phyloP scores from a whole-genome alignment of 2,888 invertebrate genomes.

The Mimumesa dahlbomi region DNA sequence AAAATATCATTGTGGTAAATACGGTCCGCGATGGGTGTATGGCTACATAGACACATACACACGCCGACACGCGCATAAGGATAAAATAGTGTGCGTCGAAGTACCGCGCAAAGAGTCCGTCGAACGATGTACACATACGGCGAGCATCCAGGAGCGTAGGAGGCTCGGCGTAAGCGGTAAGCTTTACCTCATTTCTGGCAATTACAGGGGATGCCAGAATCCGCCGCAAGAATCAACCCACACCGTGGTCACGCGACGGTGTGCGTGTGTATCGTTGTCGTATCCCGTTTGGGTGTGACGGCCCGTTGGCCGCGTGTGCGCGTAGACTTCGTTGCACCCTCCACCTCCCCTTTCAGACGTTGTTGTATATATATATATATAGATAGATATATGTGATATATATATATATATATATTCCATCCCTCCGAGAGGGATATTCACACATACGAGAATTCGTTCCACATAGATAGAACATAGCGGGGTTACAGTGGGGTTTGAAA shows the following conservation, averaged over 20 bases:
- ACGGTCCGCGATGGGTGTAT: neutral
- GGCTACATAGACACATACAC: constrained; percentile 30
- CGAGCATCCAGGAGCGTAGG: constrained; percentile 64
- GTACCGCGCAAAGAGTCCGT: constrained; percentile 53
- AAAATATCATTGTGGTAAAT: neutral
- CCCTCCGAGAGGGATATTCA: neutral
- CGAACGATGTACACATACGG: too few relatives aligned
- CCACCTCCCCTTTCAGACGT: too few relatives aligned
- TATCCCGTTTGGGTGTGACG: constrained; percentile 44
- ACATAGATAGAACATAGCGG: too few relatives aligned
- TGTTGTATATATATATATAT: too few relatives aligned
- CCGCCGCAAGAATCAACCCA: constrained; percentile 79
- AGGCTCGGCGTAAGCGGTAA: constrained; percentile 72
- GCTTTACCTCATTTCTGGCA: constrained; percentile 79
- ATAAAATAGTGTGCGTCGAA: constrained; percentile 29
- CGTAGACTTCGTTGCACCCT: constrained; percentile 28
- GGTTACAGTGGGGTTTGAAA: constrained; percentile 22
- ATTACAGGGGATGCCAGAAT: constrained; percentile 79
- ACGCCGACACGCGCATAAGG: too few relatives aligned
- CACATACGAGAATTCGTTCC: neutral
- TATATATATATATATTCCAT: too few relatives aligned
- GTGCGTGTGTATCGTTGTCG: constrained; percentile 23
- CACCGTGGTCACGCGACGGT: too few relatives aligned
- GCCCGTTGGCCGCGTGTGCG: constrained; percentile 43
- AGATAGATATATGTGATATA: too few relatives aligned